Percentiles rank a stretch among this genome's conserved stretches.
Conservation (phyloP, 2,797 vertebrate genomes). For the Protosalanx chinensis region DNA sequence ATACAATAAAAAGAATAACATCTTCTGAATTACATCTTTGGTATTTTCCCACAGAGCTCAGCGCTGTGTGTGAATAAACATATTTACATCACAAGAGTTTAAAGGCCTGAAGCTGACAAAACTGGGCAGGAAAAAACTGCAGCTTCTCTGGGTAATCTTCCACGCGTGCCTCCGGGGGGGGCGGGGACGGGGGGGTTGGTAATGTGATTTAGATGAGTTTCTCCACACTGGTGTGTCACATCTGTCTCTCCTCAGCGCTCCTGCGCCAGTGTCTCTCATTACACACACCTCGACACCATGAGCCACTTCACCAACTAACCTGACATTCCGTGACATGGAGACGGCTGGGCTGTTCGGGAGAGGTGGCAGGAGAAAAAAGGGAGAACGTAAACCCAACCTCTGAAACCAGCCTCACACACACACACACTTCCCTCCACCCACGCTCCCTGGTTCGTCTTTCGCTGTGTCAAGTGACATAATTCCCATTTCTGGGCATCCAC, state of each 20-base stretch:
- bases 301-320: constrained; percentile 51
- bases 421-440: not conserved
- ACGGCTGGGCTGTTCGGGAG: constrained; percentile 51
- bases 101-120: constrained; percentile 56
- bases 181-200: constrained; percentile 63
- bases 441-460: not conserved
- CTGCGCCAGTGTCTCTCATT: constrained; percentile 68
- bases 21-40: not conserved
- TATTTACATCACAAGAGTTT: constrained; percentile 61
- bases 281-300: constrained; percentile 65
- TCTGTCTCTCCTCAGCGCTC: constrained; percentile 62
- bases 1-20: not conserved
- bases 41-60: not conserved
- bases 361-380: constrained; percentile 12
- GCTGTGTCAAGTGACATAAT: not conserved
- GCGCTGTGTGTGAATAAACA: constrained; percentile 29
- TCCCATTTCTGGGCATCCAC: not conserved
- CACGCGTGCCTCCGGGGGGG: constrained; percentile 49
- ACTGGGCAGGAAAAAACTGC: constrained; percentile 35
- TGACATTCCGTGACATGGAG: constrained; percentile 65
- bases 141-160: constrained; percentile 62
- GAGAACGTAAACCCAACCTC: constrained; percentile 3
- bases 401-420: not conserved
- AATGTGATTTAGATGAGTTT: constrained; percentile 79
- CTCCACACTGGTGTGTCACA: constrained; percentile 61